These are phyloP conservation scores for Anguilla rostrata DNA, from an alignment of 2,113 vertebrate genomes.

Conservation along the genomic window DNA sequence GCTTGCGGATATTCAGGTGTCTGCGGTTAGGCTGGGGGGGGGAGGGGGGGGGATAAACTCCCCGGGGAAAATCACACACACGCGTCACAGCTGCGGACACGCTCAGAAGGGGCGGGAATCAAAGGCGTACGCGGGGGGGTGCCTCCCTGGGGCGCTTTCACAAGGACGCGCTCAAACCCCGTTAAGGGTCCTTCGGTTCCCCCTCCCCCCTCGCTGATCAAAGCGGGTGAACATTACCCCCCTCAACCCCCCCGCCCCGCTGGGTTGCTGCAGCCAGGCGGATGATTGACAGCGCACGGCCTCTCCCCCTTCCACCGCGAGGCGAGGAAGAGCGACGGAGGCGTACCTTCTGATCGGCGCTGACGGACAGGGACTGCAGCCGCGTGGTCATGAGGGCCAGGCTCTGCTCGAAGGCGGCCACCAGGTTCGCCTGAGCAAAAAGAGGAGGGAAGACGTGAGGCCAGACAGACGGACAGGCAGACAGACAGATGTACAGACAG, in stretches of 20 bases:
- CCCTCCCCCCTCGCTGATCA: neutral
- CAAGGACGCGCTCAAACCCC: neutral
- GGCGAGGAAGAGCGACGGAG: neutral
- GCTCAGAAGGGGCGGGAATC: neutral
- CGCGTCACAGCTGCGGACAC: neutral
- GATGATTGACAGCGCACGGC: neutral
- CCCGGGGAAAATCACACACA: neutral
- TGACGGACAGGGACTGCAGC: conserved; percentile 83
- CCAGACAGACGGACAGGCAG: too few species aligned
- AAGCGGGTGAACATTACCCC: neutral
- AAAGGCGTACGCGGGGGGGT: neutral
- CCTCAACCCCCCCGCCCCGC: neutral
- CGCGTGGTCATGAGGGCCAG: conserved; percentile 89
- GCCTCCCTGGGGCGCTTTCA: neutral
- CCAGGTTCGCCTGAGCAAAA: conserved; percentile 83
- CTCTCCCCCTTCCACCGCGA: too few species aligned
- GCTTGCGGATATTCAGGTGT: neutral
- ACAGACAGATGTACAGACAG: too few species aligned
- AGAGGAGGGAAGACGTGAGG: neutral
- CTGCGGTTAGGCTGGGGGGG: too few species aligned
- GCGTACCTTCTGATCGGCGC: conserved; percentile 88
- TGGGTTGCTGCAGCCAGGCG: neutral
- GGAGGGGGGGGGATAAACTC: neutral
- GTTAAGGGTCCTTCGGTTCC: neutral
- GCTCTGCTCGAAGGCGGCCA: conserved; percentile 94